A percentile compares a stretch with the other conserved stretches of the same genome.
Conservation (phyloP, 2,113 vertebrate genomes). For the Cebus imitator region DNA sequence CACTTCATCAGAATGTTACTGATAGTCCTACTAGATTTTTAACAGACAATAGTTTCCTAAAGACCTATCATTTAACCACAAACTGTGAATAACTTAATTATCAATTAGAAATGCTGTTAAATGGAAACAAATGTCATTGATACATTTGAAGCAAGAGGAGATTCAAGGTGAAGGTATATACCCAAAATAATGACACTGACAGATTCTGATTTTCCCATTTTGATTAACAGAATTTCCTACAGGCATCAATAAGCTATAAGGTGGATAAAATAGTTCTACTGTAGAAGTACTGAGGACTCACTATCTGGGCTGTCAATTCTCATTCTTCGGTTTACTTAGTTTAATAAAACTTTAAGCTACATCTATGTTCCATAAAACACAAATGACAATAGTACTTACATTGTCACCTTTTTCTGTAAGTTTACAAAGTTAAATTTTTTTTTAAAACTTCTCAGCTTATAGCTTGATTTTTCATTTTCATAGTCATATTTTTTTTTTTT, state of each 20-base stretch:
- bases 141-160: background rate
- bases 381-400: background rate
- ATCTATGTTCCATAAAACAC: background rate
- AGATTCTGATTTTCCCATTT: background rate
- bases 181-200: background rate
- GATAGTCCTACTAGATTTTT: background rate
- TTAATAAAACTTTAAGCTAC: background rate
- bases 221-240: background rate
- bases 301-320: background rate
- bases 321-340: background rate
- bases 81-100: background rate
- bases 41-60: background rate
- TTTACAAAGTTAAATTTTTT: constrained; percentile 1
- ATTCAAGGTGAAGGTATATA: background rate
- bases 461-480: background rate
- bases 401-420: background rate
- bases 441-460: background rate
- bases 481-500: no score
- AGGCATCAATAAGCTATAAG: background rate
- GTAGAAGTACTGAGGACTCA: background rate
- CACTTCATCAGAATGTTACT: background rate
- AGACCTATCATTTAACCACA: background rate
- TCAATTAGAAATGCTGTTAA: background rate
- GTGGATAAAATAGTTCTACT: background rate
- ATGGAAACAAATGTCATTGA: background rate